These are phyloP conservation scores for Lutraria lutraria DNA, from an alignment of 2,888 invertebrate species.

Conservation along the genomic window DNA sequence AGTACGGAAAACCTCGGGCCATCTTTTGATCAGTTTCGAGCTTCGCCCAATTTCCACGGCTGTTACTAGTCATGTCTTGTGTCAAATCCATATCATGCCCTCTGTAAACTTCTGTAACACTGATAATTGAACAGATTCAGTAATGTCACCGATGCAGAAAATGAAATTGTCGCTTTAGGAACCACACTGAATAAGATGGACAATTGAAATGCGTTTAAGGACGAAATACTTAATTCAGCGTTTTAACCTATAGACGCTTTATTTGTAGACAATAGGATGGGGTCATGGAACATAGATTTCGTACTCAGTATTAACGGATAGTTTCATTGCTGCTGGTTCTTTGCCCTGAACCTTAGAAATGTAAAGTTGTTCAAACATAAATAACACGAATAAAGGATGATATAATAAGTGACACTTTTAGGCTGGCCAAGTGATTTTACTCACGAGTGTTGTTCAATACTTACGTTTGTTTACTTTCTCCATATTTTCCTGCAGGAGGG, in stretches of 20 bases:
- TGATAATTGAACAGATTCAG: conserved; percentile 23
- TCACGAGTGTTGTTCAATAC: no score
- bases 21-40: conserved; percentile 11
- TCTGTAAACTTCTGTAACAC: conserved; percentile 42
- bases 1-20: conserved; percentile 20
- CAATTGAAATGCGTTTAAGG: conserved; percentile 19
- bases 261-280: background rate
- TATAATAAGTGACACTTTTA: no score
- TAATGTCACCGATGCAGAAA: conserved; percentile 43
- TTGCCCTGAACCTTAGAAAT: no score
- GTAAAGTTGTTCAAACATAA: no score
- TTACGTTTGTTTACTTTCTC: no score
- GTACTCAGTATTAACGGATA: no score
- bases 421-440: no score
- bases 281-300: background rate
- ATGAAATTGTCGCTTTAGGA: conserved; percentile 46
- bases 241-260: background rate
- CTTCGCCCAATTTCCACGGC: conserved; percentile 32
- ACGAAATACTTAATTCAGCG: conserved; percentile 14
- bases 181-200: conserved; percentile 30
- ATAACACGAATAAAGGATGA: no score
- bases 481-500: no score
- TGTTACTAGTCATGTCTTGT: conserved; percentile 52
- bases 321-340: no score
- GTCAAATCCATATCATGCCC: conserved; percentile 56